These are phyloP conservation scores for Pocillopora grandis DNA, from an alignment of 92 coral and sea anemone genomes.

Conservation along the genomic window DNA sequence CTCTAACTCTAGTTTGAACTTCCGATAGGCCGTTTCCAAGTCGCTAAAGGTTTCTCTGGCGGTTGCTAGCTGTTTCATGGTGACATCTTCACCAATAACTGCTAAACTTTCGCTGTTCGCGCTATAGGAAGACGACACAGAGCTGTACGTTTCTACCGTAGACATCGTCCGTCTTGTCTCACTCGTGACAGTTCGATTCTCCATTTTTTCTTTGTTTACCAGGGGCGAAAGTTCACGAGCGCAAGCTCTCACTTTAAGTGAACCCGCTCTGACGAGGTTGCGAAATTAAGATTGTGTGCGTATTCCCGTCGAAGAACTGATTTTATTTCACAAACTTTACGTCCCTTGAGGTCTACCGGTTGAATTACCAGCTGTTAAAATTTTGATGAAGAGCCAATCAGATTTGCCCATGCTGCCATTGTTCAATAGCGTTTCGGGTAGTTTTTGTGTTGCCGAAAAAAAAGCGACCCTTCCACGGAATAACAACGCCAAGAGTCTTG, in stretches of 20 bases:
- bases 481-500: conserved; percentile 30
- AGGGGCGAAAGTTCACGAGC: not conserved
- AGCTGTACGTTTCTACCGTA: conserved; percentile 29
- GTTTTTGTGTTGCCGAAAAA: conserved; percentile 32
- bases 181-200: conserved; percentile 10
- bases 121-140: conserved; percentile 32
- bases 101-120: conserved; percentile 20
- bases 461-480: conserved; percentile 24
- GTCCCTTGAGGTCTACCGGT: conserved; percentile 57
- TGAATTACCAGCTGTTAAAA: conserved; percentile 46
- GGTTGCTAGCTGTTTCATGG: conserved; percentile 82
- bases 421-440: conserved; percentile 42
- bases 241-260: not conserved
- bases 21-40: conserved; percentile 88
- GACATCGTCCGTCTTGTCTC: conserved; percentile 29
- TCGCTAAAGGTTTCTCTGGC: conserved; percentile 96
- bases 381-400: conserved; percentile 35
- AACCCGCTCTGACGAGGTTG: conserved; percentile 3
- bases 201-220: not conserved
- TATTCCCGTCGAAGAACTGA: not conserved
- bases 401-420: conserved; percentile 7
- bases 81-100: conserved; percentile 65
- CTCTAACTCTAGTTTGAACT: conserved; percentile 90
- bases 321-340: conserved; percentile 27
- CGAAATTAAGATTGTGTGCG: not conserved